Evolutionary conservation across 2,888 invertebrate genomes (phyloP), one percentile per base, ranked within the genome.

Genomic region (Heterodera filipjevi): DNA sequence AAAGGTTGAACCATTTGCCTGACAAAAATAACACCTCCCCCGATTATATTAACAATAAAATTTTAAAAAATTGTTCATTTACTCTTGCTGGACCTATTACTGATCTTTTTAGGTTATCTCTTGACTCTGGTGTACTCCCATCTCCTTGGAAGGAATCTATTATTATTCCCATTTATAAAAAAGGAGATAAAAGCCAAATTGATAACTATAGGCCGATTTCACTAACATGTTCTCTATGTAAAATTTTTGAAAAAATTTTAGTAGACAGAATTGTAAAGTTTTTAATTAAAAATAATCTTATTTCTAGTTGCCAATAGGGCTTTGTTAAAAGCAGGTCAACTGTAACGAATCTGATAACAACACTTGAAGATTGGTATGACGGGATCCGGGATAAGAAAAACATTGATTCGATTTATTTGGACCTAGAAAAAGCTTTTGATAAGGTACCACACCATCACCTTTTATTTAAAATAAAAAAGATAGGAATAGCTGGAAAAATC

Each of bases 131-230:
- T 27, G 27, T 16, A 32, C 14, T 75, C 5, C 75, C 75, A n/a
- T 12, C 75, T 16, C 6, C 75, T 32, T 75, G 75, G 75, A 75
- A 75, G 22, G 3, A 27, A 16, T 53, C 64, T n/a, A 32, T 64
- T 66, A 53, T 75, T 27, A 8, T 75, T 33, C 75, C 75, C 22
- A 10, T 75, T 2, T 27, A 30, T 22, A 75, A 75, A n/a, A 49
- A 75, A 75, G 75, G n/a, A 16, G 27, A 75, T 19, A 66, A 22
- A 22, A 64, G 14, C 22, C 72, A 75, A 16, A 10, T 35, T n/a
- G 75, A 75, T 8, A 75, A 75, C 22, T 75, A 75, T 53, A 44
- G 75, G 27, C 75, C 75, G 3, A 75, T 75, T 66, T 66, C 75
- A n/a, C 27, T 75, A 5, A 75, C 75, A 75, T 66, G 75, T 39